A percentile compares a stretch with the other conserved stretches of the same genome.
These are phyloP conservation scores for Elysia chlorotica DNA, from an alignment of 1,140 invertebrate genomes.

Conservation along the genomic window DNA sequence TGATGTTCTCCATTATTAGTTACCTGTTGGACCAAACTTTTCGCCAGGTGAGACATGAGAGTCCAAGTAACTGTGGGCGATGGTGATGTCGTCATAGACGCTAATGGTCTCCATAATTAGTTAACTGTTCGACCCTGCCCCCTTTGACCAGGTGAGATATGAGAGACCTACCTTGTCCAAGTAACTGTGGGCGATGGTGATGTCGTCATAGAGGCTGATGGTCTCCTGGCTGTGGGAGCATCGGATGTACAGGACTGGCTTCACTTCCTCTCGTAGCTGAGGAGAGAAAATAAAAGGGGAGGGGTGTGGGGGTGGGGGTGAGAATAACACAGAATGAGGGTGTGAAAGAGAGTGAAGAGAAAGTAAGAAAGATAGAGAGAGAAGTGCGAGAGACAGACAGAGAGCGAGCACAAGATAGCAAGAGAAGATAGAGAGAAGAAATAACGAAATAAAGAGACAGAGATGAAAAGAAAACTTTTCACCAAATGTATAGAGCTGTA, in stretches of 20 bases:
- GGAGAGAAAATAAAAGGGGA: neutral
- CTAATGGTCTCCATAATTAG: slow-evolving; percentile 45
- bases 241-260: slow-evolving; percentile 53
- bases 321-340: neutral
- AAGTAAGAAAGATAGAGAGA: neutral
- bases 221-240: slow-evolving; percentile 53
- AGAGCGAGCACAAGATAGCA: neutral
- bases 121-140: too few species aligned
- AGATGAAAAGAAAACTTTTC: neutral
- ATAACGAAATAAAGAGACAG: neutral
- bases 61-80: slow-evolving; percentile 40
- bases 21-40: neutral
- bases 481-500: too few species aligned
- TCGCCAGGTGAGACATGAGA: neutral
- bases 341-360: neutral
- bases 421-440: neutral
- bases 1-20: neutral
- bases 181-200: slow-evolving; percentile 38
- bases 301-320: neutral
- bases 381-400: neutral
- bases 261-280: slow-evolving; percentile 53
- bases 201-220: slow-evolving; percentile 44
- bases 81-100: slow-evolving; percentile 42
- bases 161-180: slow-evolving; percentile 38
- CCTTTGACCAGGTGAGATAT: too few species aligned